Evolutionary conservation across 2,797 vertebrate species (phyloP).

Genomic region (Clarias pachynema): DNA sequence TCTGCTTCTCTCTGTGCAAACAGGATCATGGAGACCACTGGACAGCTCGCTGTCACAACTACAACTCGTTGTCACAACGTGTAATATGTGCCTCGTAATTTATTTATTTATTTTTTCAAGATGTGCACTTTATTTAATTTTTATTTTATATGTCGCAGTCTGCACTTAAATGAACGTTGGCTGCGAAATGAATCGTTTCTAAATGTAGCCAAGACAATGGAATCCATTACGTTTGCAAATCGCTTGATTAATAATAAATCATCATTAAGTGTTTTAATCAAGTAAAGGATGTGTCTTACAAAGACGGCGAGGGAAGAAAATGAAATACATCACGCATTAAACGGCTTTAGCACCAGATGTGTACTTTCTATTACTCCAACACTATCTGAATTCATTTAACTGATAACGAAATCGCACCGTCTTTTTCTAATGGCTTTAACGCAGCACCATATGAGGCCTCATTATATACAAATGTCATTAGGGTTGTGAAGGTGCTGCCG

Average conservation of each 20-base stretch:
- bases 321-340: slow-evolving; percentile 1
- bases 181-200: not conserved
- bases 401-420: not conserved
- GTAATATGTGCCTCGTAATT: not conserved
- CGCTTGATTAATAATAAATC: slow-evolving; percentile 24
- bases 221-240: slow-evolving; percentile 26
- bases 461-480: slow-evolving; percentile 41
- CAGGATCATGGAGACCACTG: slow-evolving; percentile 23
- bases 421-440: slow-evolving; percentile 44
- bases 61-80: not conserved
- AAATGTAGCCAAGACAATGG: not conserved
- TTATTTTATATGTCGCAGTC: too few relatives aligned
- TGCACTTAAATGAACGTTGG: not conserved
- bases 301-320: not conserved
- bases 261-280: slow-evolving; percentile 24
- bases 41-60: not conserved
- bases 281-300: slow-evolving; percentile 25
- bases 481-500: slow-evolving; percentile 17
- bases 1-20: slow-evolving; percentile 36
- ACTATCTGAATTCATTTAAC: slow-evolving; percentile 28
- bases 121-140: not conserved
- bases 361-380: not conserved
- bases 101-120: not conserved
- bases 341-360: not conserved
- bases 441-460: slow-evolving; percentile 42